Evolutionary conservation across 2,113 vertebrate genomes (phyloP).

Genomic region (Oreochromis aureus): DNA sequence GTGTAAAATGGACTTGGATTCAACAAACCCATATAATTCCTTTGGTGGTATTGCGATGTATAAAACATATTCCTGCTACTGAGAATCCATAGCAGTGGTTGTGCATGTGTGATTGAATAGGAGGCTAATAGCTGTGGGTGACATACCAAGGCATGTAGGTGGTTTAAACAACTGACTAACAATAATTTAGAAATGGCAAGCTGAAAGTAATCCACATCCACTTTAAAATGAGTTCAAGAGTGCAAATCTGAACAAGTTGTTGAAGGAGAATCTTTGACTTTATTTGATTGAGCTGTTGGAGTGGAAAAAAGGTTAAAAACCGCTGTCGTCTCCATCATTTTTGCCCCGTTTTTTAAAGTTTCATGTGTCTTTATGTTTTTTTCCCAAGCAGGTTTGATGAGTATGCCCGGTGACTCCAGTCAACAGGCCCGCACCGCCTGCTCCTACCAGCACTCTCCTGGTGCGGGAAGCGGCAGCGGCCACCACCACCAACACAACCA

Average conservation of each 20-base stretch:
- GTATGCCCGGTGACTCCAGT: slow-evolving; percentile 72
- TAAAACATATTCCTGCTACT: neutral
- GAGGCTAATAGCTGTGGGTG: neutral
- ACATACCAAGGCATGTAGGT: neutral
- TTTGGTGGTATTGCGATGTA: neutral
- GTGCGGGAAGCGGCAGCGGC: slow-evolving; percentile 52
- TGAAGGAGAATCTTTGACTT: neutral
- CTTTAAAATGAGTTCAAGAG: neutral
- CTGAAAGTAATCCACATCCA: neutral
- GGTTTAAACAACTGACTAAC: neutral
- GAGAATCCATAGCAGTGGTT: neutral
- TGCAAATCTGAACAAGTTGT: neutral
- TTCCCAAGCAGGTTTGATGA: slow-evolving; percentile 74
- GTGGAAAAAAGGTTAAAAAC: neutral
- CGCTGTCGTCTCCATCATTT: neutral
- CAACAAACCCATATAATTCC: neutral
- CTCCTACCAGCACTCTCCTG: slow-evolving; percentile 82
- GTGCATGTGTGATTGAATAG: neutral
- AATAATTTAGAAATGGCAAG: neutral
- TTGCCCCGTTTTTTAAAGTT: neutral
- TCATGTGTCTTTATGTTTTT: neutral
- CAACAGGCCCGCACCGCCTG: slow-evolving; percentile 77
- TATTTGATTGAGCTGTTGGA: neutral
- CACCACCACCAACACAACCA: slow-evolving; percentile 73
- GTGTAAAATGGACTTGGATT: neutral